Evolutionary conservation across 2,888 invertebrate genomes (phyloP), one percentile per base, ranked within the genome.

Genomic region (Drosophila lacicola): DNA sequence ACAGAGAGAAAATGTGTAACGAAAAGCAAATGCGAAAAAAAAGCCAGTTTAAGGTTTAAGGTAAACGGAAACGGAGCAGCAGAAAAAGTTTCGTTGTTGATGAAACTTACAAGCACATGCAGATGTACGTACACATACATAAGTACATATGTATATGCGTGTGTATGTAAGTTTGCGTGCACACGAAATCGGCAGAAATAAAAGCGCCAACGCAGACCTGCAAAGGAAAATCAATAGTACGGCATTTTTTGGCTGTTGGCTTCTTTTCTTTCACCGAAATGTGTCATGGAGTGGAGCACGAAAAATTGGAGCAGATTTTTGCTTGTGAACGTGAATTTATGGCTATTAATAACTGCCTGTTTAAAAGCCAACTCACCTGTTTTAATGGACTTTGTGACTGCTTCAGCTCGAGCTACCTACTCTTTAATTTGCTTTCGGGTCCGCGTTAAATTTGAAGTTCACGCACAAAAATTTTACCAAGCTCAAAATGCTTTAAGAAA

Each of bases 171-270:
- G 37, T 58, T 37, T 46, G 55, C 55, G 42, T 56, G 46, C 50
- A 60, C 44, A 69, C 53, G 13, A 54, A 79, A 69, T 51, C 60
- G 64, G 67, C 70, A 74, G 61, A 44, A 72, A 61, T 80, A 72
- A 75, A 57, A 71, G 81, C 83, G 88, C 74, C 68, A 86, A 83
- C 64, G 78, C 68, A 67, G 50, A 64, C 53, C 62, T 63, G 45
- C 36, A 49, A 63, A 74, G 70, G 61, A 87, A 83, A 83, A 83
- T 83, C 83, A 73, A 83, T 83, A 83, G 51, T 62, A 70, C 65
- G 75, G 78, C 74, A 66, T 67, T 29, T 80, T 61, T 70, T 76
- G 70, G 51, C 54, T 61, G 55, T 73, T 62, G 57, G 67, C 67
- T 74, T 47, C 58, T 82, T 65, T 63, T n/a, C 25, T 57, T 62